phyloP scores from a whole-genome alignment of 1,140 invertebrate species.

The Gonatopus flavifemur region DNA sequence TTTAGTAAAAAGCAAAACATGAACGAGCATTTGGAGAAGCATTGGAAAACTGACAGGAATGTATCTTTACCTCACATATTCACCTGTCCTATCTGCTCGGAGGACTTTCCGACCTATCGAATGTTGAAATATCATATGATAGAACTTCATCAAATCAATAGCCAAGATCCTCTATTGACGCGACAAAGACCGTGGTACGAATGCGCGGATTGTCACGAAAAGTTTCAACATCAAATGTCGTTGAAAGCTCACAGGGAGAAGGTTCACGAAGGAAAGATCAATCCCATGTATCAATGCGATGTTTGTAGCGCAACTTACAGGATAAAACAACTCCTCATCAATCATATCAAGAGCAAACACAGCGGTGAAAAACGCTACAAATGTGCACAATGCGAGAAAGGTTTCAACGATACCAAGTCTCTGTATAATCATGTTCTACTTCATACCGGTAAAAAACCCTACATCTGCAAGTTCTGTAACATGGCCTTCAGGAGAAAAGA shows the following conservation, averaged over 20 bases:
- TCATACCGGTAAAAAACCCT: slow-evolving; percentile 31
- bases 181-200: slow-evolving; percentile 30
- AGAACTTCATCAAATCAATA: slow-evolving; percentile 23
- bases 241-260: slow-evolving; percentile 34
- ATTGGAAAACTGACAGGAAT: slow-evolving; percentile 34
- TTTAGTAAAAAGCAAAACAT: slow-evolving; percentile 35
- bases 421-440: slow-evolving; percentile 30
- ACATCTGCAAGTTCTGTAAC: slow-evolving; percentile 27
- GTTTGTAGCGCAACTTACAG: slow-evolving; percentile 22
- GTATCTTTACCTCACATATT: slow-evolving; percentile 23
- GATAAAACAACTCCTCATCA: slow-evolving; percentile 27
- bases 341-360: slow-evolving; percentile 34
- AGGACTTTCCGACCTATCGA: slow-evolving; percentile 28
- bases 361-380: slow-evolving; percentile 28
- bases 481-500: slow-evolving; percentile 28
- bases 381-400: slow-evolving; percentile 28
- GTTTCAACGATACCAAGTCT: slow-evolving; percentile 27
- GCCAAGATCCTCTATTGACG: slow-evolving; percentile 26
- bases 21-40: slow-evolving; percentile 36
- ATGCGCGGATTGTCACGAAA: slow-evolving; percentile 29
- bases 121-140: slow-evolving; percentile 31
- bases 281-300: slow-evolving; percentile 27
- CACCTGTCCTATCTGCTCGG: slow-evolving; percentile 22
- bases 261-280: slow-evolving; percentile 25
- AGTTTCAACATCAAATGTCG: slow-evolving; percentile 39